Evolutionary conservation across 2,113 vertebrate genomes (phyloP).

Genomic region (Phaethon lepturus): DNA sequence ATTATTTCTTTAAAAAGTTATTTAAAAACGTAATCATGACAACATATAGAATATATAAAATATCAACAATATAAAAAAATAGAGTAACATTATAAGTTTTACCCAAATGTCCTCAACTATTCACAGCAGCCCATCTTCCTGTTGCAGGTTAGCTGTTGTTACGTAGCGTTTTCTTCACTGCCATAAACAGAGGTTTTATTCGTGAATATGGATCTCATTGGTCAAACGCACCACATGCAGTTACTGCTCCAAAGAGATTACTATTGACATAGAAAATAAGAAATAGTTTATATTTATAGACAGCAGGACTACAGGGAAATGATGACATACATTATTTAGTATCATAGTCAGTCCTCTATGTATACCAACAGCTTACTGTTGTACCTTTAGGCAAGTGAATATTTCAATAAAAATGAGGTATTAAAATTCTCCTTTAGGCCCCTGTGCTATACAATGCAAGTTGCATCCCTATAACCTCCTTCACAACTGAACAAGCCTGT

Average conservation of each 20-base stretch:
- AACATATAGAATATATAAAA: background rate
- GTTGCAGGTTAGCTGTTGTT: background rate
- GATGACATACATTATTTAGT: background rate
- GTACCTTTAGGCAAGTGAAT: background rate
- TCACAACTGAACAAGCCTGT: background rate
- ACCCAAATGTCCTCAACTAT: background rate
- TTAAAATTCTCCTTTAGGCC: background rate
- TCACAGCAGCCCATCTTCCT: background rate
- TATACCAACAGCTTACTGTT: background rate
- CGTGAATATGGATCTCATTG: background rate
- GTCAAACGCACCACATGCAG: background rate
- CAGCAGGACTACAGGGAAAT: background rate
- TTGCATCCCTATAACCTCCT: background rate
- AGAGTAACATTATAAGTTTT: background rate
- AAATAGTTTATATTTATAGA: background rate
- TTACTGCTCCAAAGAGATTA: background rate
- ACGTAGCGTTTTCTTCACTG: fast-evolving
- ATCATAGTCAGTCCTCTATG: background rate
- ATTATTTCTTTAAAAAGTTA: background rate
- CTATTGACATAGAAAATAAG: background rate
- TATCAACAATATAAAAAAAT: background rate
- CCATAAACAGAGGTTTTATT: background rate
- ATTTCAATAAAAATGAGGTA: background rate
- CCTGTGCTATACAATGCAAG: background rate
- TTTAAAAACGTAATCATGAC: background rate